Evolutionary conservation across 2,113 vertebrate species (phyloP).

Genomic region (Myrmophylax atrothorax): DNA sequence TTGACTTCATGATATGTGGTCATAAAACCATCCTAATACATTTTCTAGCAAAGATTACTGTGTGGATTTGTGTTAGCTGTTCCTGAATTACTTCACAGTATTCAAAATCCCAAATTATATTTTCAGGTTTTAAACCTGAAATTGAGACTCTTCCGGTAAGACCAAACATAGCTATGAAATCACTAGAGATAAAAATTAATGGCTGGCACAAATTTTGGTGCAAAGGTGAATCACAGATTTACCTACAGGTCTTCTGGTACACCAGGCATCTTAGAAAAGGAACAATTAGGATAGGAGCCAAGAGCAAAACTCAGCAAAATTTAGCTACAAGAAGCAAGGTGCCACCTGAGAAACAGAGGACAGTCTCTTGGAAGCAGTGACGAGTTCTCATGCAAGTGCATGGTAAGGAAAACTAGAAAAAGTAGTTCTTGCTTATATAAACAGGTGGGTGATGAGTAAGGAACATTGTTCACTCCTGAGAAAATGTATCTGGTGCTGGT

Average conservation of each 20-base stretch:
- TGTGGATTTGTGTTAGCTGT: background rate
- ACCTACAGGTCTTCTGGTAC: background rate
- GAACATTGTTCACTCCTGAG: background rate
- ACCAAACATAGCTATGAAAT: background rate
- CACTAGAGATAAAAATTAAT: background rate
- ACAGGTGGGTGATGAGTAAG: background rate
- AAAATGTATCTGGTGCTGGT: background rate
- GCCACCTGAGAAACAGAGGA: background rate
- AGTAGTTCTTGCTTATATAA: background rate
- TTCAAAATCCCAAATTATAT: background rate
- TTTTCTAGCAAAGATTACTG: background rate
- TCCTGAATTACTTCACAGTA: background rate
- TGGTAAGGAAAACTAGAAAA: background rate
- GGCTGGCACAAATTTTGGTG: background rate
- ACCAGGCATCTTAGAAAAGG: background rate
- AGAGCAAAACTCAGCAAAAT: background rate
- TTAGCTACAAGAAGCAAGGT: background rate
- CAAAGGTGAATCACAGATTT: background rate
- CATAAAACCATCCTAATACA: background rate
- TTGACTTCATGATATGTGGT: background rate
- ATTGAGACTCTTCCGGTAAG: background rate
- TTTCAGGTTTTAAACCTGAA: background rate
- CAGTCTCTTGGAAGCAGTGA: background rate
- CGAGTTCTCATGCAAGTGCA: background rate
- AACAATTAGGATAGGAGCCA: background rate